A percentile compares a stretch with the other conserved stretches of the same genome.
phyloP scores from a whole-genome alignment of 2,797 vertebrate species.

The Acanthornis magna region DNA sequence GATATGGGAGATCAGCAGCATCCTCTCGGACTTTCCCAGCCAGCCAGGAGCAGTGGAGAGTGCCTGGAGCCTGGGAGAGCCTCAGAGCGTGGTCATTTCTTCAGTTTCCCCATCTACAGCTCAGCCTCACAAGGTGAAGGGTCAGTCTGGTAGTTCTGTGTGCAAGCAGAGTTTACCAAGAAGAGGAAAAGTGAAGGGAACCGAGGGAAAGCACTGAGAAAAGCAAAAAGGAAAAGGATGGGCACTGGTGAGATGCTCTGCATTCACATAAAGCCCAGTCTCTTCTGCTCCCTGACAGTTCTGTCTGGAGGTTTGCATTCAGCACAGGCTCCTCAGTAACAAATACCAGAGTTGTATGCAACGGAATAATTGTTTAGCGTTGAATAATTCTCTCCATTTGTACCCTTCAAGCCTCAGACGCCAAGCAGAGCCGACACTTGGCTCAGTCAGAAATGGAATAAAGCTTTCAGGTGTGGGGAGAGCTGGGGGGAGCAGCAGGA shows the following conservation, averaged over 20 bases:
- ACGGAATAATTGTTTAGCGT: conserved; percentile 25
- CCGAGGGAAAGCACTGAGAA: neutral
- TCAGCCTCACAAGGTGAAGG: neutral
- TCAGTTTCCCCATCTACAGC: neutral
- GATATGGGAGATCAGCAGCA: neutral
- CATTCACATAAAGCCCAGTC: neutral
- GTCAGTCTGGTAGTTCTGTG: neutral
- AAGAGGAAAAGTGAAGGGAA: neutral
- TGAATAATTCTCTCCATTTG: conserved; percentile 49
- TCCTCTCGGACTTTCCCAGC: neutral
- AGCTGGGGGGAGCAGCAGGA: neutral
- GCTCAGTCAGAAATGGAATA: neutral
- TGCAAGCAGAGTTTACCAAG: neutral
- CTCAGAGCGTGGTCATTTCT: accelerated
- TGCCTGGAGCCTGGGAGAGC: neutral
- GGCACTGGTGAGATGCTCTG: neutral
- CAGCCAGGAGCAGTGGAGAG: neutral
- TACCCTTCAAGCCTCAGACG: neutral
- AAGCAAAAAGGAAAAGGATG: neutral
- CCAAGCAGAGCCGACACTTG: neutral
- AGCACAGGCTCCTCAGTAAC: neutral
- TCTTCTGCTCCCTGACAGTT: neutral
- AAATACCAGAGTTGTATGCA: conserved; percentile 25
- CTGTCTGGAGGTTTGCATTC: neutral
- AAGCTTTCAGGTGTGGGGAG: neutral